These are phyloP conservation scores for Hemithea aestivaria DNA, from an alignment of 2,888 invertebrate genomes.

Conservation along the genomic window DNA sequence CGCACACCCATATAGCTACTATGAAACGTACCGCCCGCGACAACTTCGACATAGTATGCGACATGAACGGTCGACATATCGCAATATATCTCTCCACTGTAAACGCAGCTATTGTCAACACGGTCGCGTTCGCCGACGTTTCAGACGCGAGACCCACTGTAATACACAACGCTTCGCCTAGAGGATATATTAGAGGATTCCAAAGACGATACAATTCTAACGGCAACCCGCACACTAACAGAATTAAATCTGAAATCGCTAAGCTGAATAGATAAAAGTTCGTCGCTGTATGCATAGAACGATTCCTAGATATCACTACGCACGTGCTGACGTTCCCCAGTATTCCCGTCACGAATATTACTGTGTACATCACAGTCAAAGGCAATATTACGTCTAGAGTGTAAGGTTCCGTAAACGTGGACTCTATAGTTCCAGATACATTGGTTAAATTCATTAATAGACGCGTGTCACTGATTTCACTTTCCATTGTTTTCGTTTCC, in stretches of 20 bases:
- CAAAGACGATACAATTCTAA: conserved; percentile 87
- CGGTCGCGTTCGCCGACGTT: conserved; percentile 91
- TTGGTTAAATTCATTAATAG: conserved; percentile 50
- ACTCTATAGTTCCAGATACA: conserved; percentile 30
- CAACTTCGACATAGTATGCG: conserved; percentile 90
- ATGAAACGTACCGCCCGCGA: conserved; percentile 88
- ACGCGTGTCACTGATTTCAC: conserved; percentile 37
- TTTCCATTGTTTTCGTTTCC: conserved; percentile 41
- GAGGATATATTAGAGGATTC: conserved; percentile 85
- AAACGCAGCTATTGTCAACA: conserved; percentile 92
- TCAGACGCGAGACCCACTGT: conserved; percentile 88
- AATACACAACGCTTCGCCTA: conserved; percentile 88
- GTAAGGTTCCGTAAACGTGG: conserved; percentile 59
- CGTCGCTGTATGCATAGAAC: conserved; percentile 91
- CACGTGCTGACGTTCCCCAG: conserved; percentile 90
- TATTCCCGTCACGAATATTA: conserved; percentile 86
- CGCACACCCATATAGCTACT: conserved; percentile 87
- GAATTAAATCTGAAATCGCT: conserved; percentile 86
- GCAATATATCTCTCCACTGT: conserved; percentile 93
- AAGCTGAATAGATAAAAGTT: conserved; percentile 90
- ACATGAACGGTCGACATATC: conserved; percentile 90
- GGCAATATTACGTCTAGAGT: conserved; percentile 81
- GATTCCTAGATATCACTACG: conserved; percentile 86
- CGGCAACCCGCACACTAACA: conserved; percentile 87
- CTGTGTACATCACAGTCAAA: conserved; percentile 82